Evolutionary conservation across 2,113 vertebrate genomes (phyloP), one percentile per base, ranked within the genome.

Genomic region (Tupaia tana): DNA sequence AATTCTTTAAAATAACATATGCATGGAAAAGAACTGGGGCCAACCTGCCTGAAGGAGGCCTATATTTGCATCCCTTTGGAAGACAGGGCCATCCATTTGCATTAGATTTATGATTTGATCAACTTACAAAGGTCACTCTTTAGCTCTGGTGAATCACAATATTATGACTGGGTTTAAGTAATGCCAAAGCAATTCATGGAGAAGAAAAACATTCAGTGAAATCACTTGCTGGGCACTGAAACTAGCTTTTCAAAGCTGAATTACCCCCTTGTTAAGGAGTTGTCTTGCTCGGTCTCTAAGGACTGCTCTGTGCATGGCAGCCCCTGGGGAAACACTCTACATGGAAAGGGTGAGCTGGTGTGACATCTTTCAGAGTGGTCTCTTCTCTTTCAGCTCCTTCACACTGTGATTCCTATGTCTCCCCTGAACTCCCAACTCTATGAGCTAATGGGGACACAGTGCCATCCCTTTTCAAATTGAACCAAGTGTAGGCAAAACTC

Each of bases 21-120:
- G 10, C 52, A 74, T 56, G 54, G 58, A 34, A 70, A 97, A 75
- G 34, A 83, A 11, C n/a, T 79, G 2, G 27, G 69, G 75, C 61
- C 58, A 29, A 90, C 31, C 24, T 34, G 75, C n/a, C 61, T 63
- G 7, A 43, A 91, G 86, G 63, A 86, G 22, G 34, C 14, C 77
- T 75, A 11, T 27, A 54, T 64, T 34, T 15, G 25, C 22, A 56
- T 16, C 58, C 59, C 52, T 61, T 82, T 83, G 78, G 89, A 95
- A 83, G 69, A 54, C 59, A 61, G 27, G 52, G 71, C 69, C 74
- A 73, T 95, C 70, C 61, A 90, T 92, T 97, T 86, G 93, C 78
- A 96, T 93, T 95, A 89, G 61, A 73, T 94, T 97, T 92, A 88
- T 94, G 90, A 96, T 96, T 92, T 95, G 96, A 95, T 93, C 90